phyloP scores from a whole-genome alignment of 2,113 vertebrate species.

The Pan troglodytes region NHGRI_mPanTro3-v2.1_pri NC_072403.2:19322501-19323000 shows the following conservation, averaged over 20 bases:
- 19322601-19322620: neutral
- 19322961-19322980: neutral
- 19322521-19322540: neutral
- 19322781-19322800: neutral
- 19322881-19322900: neutral
- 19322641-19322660: fast-evolving
- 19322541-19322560: neutral
- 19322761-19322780: neutral
- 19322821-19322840: fast-evolving
- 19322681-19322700: neutral
- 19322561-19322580: neutral
- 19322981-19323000: neutral
- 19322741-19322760: neutral
- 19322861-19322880: neutral
- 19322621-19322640: neutral
- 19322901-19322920: neutral
- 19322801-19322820: neutral
- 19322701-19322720: fast-evolving
- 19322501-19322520: neutral
- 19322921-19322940: neutral
- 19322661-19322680: neutral
- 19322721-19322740: neutral
- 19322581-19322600: neutral
- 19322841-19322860: neutral
- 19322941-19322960: neutral